These are phyloP conservation scores for Sympetrum striolatum DNA, from an alignment of 2,888 invertebrate species.

Conservation along the genomic window DNA sequence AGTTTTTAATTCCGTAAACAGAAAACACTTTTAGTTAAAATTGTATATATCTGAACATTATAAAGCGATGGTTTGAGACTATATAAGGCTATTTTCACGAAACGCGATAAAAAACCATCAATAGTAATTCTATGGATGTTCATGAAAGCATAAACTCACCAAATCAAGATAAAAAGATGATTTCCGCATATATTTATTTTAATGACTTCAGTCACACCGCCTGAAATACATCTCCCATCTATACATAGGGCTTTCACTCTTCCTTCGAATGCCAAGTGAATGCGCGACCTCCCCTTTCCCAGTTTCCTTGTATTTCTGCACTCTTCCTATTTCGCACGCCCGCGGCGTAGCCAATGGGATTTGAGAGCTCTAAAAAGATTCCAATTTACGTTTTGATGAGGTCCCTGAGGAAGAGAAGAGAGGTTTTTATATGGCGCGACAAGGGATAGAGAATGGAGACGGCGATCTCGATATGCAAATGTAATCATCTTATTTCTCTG, in stretches of 20 bases:
- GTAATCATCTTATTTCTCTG: not conserved
- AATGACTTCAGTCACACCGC: too few relatives aligned
- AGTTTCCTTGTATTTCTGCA: not conserved
- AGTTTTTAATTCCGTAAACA: too few relatives aligned
- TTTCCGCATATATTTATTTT: too few relatives aligned
- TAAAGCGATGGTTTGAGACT: too few relatives aligned
- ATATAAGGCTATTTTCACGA: too few relatives aligned
- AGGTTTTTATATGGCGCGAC: not conserved
- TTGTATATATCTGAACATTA: too few relatives aligned
- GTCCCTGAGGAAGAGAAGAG: not conserved
- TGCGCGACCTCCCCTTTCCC: not conserved
- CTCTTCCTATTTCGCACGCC: not conserved
- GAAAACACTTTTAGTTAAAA: too few relatives aligned
- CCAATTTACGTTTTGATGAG: slow-evolving; percentile 28
- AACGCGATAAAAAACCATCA: too few relatives aligned
- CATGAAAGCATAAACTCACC: too few relatives aligned
- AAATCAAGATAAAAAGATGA: too few relatives aligned
- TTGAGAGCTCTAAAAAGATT: not conserved
- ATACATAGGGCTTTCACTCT: not conserved
- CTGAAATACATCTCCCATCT: too few relatives aligned
- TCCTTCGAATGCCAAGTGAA: not conserved
- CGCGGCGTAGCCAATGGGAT: not conserved
- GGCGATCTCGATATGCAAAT: not conserved
- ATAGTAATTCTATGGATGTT: too few relatives aligned
- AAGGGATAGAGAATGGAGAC: not conserved